These are phyloP conservation scores for Drosophila crucigera DNA, from an alignment of 2,888 invertebrate genomes.

Conservation along the genomic window DNA sequence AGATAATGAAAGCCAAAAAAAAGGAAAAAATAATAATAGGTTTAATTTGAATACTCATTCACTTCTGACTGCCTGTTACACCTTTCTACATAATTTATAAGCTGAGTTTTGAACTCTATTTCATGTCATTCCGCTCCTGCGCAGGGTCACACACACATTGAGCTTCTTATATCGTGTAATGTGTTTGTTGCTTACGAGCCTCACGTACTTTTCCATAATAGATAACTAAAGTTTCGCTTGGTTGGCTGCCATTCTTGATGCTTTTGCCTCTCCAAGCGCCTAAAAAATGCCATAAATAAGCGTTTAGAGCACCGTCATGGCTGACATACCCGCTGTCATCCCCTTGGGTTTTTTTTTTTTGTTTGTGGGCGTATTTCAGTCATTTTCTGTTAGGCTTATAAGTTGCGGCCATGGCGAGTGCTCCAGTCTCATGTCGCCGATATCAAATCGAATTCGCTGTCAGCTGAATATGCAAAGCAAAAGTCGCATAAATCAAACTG, in stretches of 20 bases:
- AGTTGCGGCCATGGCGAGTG: slow-evolving; percentile 38
- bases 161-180: slow-evolving; percentile 42
- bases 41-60: neutral
- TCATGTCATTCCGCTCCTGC: slow-evolving; percentile 27
- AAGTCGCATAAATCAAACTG: slow-evolving; percentile 62
- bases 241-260: neutral
- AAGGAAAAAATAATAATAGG: neutral
- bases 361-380: slow-evolving; percentile 4
- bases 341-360: neutral
- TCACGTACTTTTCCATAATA: slow-evolving; percentile 55
- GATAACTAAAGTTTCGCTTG: slow-evolving; percentile 42
- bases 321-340: neutral
- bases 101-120: neutral
- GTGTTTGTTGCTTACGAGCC: slow-evolving; percentile 56
- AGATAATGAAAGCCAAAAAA: neutral
- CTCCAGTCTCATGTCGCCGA: slow-evolving; percentile 18
- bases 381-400: slow-evolving; percentile 37
- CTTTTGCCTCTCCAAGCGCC: slow-evolving; percentile 8
- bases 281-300: slow-evolving; percentile 62
- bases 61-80: too few relatives aligned
- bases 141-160: neutral
- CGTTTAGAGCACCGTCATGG: slow-evolving; percentile 39
- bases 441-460: slow-evolving; percentile 16
- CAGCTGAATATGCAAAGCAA: slow-evolving; percentile 63
- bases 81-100: neutral